Conservation (phyloP, 2,797 vertebrate species). For the Heteromormyrus szaboi region DNA sequence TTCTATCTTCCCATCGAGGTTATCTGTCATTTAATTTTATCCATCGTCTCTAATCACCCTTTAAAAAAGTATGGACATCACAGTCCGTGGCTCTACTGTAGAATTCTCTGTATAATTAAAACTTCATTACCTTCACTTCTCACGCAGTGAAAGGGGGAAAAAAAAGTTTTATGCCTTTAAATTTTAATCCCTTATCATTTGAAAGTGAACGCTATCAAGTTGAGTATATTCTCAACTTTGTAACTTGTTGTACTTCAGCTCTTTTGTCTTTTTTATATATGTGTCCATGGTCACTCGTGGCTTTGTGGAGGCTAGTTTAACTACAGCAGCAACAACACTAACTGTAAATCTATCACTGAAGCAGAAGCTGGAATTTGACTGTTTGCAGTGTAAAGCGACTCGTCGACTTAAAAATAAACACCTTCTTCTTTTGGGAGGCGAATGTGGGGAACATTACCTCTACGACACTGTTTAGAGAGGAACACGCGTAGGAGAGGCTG, state of each 20-base stretch:
- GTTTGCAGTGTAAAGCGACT: neutral
- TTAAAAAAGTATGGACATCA: conserved; percentile 15
- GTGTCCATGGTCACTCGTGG: neutral
- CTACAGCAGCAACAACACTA: neutral
- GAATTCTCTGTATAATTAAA: conserved; percentile 18
- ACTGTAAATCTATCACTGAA: neutral
- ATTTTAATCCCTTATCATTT: conserved; percentile 13
- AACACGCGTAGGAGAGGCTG: conserved; percentile 19
- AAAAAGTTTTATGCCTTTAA: conserved; percentile 15
- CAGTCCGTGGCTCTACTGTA: neutral
- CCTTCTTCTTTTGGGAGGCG: neutral
- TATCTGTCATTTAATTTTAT: conserved; percentile 10
- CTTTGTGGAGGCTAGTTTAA: neutral
- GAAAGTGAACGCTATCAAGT: neutral
- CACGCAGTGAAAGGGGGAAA: neutral
- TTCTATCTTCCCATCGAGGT: neutral
- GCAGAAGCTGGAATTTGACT: neutral
- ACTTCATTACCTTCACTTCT: conserved; percentile 12
- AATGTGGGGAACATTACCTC: neutral
- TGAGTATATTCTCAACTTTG: neutral
- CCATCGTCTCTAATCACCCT: conserved; percentile 10
- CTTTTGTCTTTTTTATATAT: conserved; percentile 27
- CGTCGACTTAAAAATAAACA: neutral
- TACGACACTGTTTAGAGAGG: conserved; percentile 18
- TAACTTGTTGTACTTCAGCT: conserved; percentile 8